phyloP scores from a whole-genome alignment of 2,888 invertebrate species.

The Seira musarum region DNA sequence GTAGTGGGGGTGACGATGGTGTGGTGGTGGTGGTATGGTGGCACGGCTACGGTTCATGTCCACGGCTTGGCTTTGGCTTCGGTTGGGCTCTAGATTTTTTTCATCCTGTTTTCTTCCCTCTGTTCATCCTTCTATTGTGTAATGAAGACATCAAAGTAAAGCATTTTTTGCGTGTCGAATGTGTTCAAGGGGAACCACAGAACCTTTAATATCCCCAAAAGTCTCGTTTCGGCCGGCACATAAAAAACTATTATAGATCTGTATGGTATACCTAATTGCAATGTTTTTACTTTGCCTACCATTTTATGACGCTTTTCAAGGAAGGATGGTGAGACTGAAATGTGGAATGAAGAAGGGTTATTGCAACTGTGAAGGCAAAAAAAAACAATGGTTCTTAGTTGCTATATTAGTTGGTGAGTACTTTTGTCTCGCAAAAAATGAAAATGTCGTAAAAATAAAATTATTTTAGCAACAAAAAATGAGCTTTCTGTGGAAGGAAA shows the following conservation, averaged over 20 bases:
- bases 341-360: too few species aligned
- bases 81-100: too few species aligned
- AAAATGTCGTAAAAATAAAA: too few species aligned
- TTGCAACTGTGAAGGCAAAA: too few species aligned
- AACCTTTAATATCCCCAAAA: slow-evolving; percentile 65
- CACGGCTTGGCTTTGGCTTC: too few species aligned
- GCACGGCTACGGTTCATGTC: slow-evolving; percentile 21
- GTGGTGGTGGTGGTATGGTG: slow-evolving; percentile 39
- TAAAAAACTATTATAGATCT: slow-evolving; percentile 40
- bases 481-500: too few species aligned
- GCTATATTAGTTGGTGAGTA: too few species aligned
- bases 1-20: slow-evolving; percentile 26
- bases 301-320: slow-evolving; percentile 7
- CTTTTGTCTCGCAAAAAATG: too few species aligned
- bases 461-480: too few species aligned
- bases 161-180: slow-evolving; percentile 63
- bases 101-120: too few species aligned
- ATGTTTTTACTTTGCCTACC: not conserved
- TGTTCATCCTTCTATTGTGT: slow-evolving; percentile 19
- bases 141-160: slow-evolving; percentile 66
- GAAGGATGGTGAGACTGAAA: not conserved
- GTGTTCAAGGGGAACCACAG: slow-evolving; percentile 68
- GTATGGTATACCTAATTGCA: slow-evolving; percentile 16
- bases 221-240: slow-evolving; percentile 57
- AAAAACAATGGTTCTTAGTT: too few species aligned